phyloP scores from a whole-genome alignment of 2,797 vertebrate genomes.

The Spheniscus humboldti region DNA sequence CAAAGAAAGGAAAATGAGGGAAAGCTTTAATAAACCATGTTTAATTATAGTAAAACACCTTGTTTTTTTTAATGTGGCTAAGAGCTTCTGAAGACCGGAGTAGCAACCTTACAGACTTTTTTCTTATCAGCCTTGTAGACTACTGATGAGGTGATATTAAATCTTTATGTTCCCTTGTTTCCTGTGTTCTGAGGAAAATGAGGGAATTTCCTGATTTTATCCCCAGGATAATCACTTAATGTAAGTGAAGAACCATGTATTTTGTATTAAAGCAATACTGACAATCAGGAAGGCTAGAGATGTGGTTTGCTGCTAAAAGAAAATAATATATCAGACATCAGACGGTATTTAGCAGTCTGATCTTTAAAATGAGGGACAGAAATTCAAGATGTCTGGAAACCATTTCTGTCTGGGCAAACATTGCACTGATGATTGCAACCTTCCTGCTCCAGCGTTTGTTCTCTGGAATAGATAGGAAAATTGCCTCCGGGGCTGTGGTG shows the following conservation, averaged over 20 bases:
- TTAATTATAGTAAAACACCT: slow-evolving; percentile 28
- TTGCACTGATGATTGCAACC: background rate
- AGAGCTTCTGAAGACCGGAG: slow-evolving; percentile 36
- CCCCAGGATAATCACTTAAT: slow-evolving; percentile 51
- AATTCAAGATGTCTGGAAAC: background rate
- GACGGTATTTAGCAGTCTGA: background rate
- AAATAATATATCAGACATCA: background rate
- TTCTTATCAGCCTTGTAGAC: slow-evolving; percentile 24
- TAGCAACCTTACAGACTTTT: background rate
- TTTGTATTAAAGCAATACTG: slow-evolving; percentile 32
- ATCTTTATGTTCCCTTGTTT: slow-evolving; percentile 68
- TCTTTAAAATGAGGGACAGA: background rate
- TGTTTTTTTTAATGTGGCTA: background rate
- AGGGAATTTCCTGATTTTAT: slow-evolving; percentile 56
- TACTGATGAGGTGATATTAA: slow-evolving; percentile 62
- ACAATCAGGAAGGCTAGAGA: background rate
- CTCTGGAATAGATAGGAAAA: background rate
- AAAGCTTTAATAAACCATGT: slow-evolving; percentile 59
- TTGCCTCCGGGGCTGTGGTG: background rate
- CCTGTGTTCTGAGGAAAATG: slow-evolving; percentile 52
- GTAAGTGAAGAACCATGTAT: slow-evolving; percentile 7
- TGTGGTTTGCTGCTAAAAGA: background rate
- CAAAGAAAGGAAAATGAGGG: slow-evolving; percentile 20
- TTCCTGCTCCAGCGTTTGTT: background rate
- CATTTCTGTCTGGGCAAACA: background rate